Evolutionary conservation across 2,113 vertebrate genomes (phyloP), one percentile per base, ranked within the genome.

Genomic region (Heloderma charlesbogerti): DNA sequence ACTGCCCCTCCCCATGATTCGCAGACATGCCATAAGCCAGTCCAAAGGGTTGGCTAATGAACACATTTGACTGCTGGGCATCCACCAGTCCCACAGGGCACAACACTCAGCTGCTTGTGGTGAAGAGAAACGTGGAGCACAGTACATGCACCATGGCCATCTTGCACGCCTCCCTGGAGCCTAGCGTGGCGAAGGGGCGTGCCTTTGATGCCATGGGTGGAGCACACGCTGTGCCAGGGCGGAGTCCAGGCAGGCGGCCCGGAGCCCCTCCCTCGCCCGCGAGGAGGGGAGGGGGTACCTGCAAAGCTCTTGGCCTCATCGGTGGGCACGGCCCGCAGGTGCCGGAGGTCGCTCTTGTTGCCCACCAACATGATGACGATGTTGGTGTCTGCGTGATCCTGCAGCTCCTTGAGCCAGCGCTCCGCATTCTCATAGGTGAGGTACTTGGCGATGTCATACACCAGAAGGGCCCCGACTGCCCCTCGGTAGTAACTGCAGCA

Each of bases 361-460:
- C 98, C 98, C 95, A 98, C 98, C 40, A 98, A 94, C 98, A 98
- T 98, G 97, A 98, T 98, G 96, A 98, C 98, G 0, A 98, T 98
- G 97, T 98, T 98, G 96, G 96, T 96, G 0, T 98, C 98, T 0
- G 98, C 98, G 0, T 98, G 98, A 95, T 98, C 98, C 95, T 98
- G 98, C 96, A 98, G 97, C 97, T 98, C 98, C 94, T 98, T 98
- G 92, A 98, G 97, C 98, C 98, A 98, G 91, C 98, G 98, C 95
- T 98, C 98, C 0, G 98, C 98, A 0, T 98, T 98, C 94, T 98
- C 98, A 0, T 98, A 98, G 0, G 98, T 98, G 97, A 98, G 96
- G 96, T 98, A 98, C 89, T 98, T 98, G 86, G 98, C 98, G 0
- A 98, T 98, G 97, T 98, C 98, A 0, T 98, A 98, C 37, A 98